Evolutionary conservation across 2,888 invertebrate genomes (phyloP), one percentile per base, ranked within the genome.

Genomic region (Epirrhoe tristata): DNA sequence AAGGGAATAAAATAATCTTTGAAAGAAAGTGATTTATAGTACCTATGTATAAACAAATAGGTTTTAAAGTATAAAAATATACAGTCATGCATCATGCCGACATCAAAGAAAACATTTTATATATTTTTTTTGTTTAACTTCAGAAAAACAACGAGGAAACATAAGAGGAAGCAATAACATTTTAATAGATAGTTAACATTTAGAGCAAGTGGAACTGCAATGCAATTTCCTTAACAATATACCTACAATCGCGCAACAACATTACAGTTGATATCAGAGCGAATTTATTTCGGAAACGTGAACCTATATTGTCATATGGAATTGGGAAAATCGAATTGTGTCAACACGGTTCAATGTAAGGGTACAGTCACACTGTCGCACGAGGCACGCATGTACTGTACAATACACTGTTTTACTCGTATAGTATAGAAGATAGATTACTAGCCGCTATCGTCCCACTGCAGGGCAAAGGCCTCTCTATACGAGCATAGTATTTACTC

Each of bases 251-350:
- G 62, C 36, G 53, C 77, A 78, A 5, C 48, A 80, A 65, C 66
- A 66, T 68, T 65, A 71, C 34, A 56, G 69, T 58, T 64, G 73
- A 71, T 73, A 73, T 62, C 66, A 56, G 61, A 39, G 6, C 43
- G 67, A 84, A 83, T 85, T 81, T 84, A 83, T 83, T 81, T 82
- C 80, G 78, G 76, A 78, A 79, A 80, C 80, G 82, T 80, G 79
- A 74, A 78, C 77, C 75, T 78, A 80, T 81, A 81, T 82, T 85
- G 81, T 82, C 81, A 81, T 81, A 83, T 81, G 80, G 77, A 85
- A 86, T 86, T 85, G 85, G 88, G 86, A 80, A 87, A 88, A 86
- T 81, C 86, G 87, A 87, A 87, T 87, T 84, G 85, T 82, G 81
- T 82, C 83, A 82, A 83, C 81, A 78, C 67, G 76, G 74, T 73